These are phyloP conservation scores for Syngnathoides biaculeatus DNA, from an alignment of 2,113 vertebrate species.

Conservation along the genomic window DNA sequence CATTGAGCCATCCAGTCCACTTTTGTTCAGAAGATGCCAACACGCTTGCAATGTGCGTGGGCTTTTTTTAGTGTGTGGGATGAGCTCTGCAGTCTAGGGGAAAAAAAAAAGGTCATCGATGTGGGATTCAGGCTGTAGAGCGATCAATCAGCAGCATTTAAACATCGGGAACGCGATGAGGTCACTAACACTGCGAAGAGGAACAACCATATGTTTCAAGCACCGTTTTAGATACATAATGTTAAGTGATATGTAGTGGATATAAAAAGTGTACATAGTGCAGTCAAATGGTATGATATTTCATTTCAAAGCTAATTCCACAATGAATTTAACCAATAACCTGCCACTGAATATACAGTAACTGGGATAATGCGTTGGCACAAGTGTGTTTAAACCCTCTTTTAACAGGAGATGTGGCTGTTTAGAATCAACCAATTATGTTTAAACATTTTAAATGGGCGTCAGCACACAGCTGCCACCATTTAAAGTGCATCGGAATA, in stretches of 20 bases:
- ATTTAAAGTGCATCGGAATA: too few species aligned
- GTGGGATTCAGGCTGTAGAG: conserved; percentile 56
- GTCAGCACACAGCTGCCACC: too few species aligned
- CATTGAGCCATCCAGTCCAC: not conserved
- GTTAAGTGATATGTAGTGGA: not conserved
- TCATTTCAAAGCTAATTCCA: too few species aligned
- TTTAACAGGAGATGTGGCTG: too few species aligned
- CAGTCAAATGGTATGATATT: too few species aligned
- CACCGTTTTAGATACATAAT: not conserved
- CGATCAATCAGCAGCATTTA: conserved; percentile 32
- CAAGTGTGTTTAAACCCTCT: too few species aligned
- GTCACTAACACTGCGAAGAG: not conserved
- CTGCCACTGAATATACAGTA: too few species aligned
- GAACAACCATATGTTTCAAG: not conserved
- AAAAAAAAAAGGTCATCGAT: conserved; percentile 39
- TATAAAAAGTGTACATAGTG: not conserved
- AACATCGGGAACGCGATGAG: conserved; percentile 11
- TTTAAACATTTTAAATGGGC: too few species aligned
- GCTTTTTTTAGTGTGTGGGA: conserved; percentile 41
- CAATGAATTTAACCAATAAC: too few species aligned
- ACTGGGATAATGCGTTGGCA: too few species aligned
- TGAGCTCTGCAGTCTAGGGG: conserved; percentile 33
- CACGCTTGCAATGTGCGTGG: conserved; percentile 41
- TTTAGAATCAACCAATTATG: too few species aligned
- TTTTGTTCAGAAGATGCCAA: conserved; percentile 14